phyloP scores from a whole-genome alignment of 2,113 vertebrate species.

The Brachypteracias leptosomus region DNA sequence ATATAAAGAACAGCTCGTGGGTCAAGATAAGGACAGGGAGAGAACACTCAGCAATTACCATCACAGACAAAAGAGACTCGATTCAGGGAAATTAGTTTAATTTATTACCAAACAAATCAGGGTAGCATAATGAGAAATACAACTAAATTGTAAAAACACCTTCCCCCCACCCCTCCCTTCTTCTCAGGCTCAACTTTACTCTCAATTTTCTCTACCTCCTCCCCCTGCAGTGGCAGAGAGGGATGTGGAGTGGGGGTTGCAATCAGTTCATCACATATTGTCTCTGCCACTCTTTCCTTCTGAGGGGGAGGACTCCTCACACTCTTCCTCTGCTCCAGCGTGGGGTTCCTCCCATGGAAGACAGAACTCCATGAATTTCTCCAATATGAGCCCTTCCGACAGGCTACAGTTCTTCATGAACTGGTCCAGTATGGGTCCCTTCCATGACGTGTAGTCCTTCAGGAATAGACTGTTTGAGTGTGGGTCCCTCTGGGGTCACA shows the following conservation, averaged over 20 bases:
- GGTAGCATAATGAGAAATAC: neutral
- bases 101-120: neutral
- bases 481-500: neutral
- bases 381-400: neutral
- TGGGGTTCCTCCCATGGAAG: no score
- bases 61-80: neutral
- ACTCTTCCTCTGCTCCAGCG: neutral
- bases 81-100: neutral
- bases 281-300: neutral
- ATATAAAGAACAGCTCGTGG: rapidly evolving
- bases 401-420: neutral
- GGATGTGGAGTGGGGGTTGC: no score
- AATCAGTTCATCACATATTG: neutral
- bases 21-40: rapidly evolving
- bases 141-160: neutral
- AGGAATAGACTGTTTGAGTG: neutral
- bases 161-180: neutral
- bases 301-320: neutral
- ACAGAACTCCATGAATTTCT: neutral
- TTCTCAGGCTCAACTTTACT: neutral
- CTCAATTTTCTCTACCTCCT: neutral
- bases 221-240: no score
- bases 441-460: neutral
- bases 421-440: neutral
- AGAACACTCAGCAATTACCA: neutral